phyloP scores from a whole-genome alignment of 2,888 invertebrate species.

The Caenorhabditis becei region DNA sequence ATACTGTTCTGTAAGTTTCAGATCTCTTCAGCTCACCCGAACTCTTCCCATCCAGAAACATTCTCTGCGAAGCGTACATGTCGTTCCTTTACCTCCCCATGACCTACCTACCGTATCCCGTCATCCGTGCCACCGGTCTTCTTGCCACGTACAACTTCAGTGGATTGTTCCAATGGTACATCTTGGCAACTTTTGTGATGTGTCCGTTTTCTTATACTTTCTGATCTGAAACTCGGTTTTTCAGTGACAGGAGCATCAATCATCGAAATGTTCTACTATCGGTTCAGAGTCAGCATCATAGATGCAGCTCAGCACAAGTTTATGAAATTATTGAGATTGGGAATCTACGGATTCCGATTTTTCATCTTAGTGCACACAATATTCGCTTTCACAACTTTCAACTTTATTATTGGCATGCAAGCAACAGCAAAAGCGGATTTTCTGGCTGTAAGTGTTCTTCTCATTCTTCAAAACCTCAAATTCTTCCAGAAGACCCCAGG shows the following conservation, averaged over 20 bases:
- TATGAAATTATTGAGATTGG: background rate
- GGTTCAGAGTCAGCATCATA: constrained; percentile 25
- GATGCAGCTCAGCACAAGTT: background rate
- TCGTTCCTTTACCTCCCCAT: background rate
- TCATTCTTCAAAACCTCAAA: background rate
- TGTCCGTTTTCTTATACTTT: background rate
- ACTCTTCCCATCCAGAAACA: background rate
- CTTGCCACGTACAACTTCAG: background rate
- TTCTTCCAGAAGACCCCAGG: background rate
- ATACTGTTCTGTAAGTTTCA: background rate
- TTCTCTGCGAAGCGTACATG: background rate
- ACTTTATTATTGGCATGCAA: background rate
- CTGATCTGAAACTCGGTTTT: background rate
- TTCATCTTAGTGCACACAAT: background rate
- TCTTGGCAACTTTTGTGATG: background rate
- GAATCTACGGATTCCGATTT: background rate
- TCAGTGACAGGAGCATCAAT: constrained; percentile 26
- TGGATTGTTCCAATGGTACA: constrained; percentile 13
- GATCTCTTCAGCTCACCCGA: too few species aligned
- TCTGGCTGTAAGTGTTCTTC: background rate
- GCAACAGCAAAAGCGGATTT: background rate
- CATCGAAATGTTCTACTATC: constrained; percentile 33
- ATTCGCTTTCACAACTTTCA: background rate
- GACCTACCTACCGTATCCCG: background rate
- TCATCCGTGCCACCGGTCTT: background rate